phyloP scores from a whole-genome alignment of 1,140 invertebrate species.

The Orchestia grillus region DNA sequence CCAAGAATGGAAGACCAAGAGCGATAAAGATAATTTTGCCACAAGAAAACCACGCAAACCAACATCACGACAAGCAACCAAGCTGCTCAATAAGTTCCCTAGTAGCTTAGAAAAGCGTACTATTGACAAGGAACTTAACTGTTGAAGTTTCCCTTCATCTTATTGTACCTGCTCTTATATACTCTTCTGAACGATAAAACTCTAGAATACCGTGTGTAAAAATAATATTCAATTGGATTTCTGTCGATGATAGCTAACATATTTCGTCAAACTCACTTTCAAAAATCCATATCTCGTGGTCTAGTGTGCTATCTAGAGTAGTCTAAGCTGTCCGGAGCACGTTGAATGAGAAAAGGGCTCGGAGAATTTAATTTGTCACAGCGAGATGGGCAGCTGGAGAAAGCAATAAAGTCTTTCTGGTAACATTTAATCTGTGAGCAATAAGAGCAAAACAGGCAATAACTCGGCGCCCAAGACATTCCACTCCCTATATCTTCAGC shows the following conservation, averaged over 20 bases:
- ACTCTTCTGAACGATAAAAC: neutral
- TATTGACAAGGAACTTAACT: too few species aligned
- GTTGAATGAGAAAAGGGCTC: neutral
- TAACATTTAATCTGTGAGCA: conserved; percentile 22
- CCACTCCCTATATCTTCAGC: neutral
- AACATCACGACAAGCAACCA: too few species aligned
- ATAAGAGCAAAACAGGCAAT: conserved; percentile 45
- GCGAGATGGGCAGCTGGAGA: neutral
- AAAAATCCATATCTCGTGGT: neutral
- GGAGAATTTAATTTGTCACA: neutral
- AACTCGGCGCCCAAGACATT: neutral
- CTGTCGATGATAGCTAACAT: neutral
- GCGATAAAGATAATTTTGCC: too few species aligned
- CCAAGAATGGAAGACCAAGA: too few species aligned
- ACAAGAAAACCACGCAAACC: too few species aligned
- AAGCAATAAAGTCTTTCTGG: conserved; percentile 27
- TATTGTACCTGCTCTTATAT: too few species aligned
- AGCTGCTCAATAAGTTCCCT: too few species aligned
- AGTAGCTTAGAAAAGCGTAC: too few species aligned
- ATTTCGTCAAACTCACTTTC: neutral
- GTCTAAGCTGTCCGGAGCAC: neutral
- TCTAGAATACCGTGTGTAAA: neutral
- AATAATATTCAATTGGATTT: neutral
- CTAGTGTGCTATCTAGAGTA: neutral
- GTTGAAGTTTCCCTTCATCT: too few species aligned